Evolutionary conservation across 2,797 vertebrate species (phyloP).

Genomic region (Melanotaenia trifasciata): DNA sequence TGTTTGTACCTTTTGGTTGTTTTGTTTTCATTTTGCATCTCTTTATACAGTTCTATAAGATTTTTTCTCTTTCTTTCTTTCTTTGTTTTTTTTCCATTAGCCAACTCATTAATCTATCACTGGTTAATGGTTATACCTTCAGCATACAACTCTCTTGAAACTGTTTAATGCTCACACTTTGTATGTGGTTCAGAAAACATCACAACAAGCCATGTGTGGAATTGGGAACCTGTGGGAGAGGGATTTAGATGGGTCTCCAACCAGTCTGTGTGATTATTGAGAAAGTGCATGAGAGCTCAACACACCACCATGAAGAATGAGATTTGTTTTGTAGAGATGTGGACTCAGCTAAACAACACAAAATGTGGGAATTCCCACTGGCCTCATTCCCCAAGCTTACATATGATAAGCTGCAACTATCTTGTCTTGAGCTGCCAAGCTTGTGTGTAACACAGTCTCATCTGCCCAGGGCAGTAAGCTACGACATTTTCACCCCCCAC

Average conservation of each 20-base stretch:
- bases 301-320: conserved; percentile 67
- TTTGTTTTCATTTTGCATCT: not conserved
- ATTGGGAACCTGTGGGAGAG: conserved; percentile 64
- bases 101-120: not conserved
- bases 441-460: conserved; percentile 59
- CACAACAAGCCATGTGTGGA: conserved; percentile 42
- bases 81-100: not conserved
- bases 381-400: conserved; percentile 57
- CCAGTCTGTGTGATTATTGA: conserved; percentile 66
- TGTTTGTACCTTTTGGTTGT: not conserved
- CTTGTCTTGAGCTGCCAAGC: conserved; percentile 61
- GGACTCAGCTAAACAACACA: conserved; percentile 45
- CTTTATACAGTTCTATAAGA: not conserved
- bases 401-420: conserved; percentile 71
- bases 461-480: conserved; percentile 59
- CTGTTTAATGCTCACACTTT: conserved; percentile 40
- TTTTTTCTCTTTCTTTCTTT: too few species aligned
- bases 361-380: conserved; percentile 54
- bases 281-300: conserved; percentile 64
- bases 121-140: conserved; percentile 11
- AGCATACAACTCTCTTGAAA: conserved; percentile 15
- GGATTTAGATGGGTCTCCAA: conserved; percentile 66
- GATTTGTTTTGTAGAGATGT: conserved; percentile 71
- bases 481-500: conserved; percentile 59
- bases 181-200: conserved; percentile 47